Base-by-base conservation (phyloP, 2,113 vertebrate species). In the Notiomystis cincta region DNA sequence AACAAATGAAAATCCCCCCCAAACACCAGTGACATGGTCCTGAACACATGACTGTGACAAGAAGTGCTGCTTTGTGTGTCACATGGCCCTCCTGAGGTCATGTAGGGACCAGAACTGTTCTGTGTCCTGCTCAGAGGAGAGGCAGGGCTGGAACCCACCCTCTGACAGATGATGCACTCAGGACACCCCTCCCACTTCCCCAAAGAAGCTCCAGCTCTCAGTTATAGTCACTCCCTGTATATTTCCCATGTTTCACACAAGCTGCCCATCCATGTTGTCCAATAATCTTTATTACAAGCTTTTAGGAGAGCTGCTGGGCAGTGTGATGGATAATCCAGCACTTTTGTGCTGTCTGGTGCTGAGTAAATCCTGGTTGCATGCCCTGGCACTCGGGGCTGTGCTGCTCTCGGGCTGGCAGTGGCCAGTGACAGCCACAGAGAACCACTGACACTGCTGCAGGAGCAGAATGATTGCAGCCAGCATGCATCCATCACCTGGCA, bases 401-500 rank as follows among this genome's bases (percentile, higher is more conserved):
- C 57, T 62, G 67, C 12, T 87, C 37, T 54, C 80, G 78, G 67
- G 65, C 51, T 83, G 70, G 42, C 69, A n/a, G 81, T 72, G 64
- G n/a, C n/a, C n/a, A n/a, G n/a, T n/a, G n/a, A n/a, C n/a, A n/a
- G n/a, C 65, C 83, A 85, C 82, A 60, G 73, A 22, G 90, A 95
- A 35, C 81, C 93, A 47, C 9, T 90, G 97, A 86, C 86, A 90
- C 65, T 76, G 71, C 79, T n/a, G 60, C 92, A 80, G 81, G 87
- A 83, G 97, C 50, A 97, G 97, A 98, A 82, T 95, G 96, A 98
- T 96, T 80, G 90, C 89, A 81, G 71, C 44, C 89, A 86, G 82
- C 62, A 61, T 5, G 82, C 96, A 98, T 98, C 97, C 94, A 97
- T 98, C 98, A 98, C 44, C 61, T 5, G 70, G 86, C 73, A 79